Conservation (phyloP, 1,140 invertebrate genomes). For the Whitmania pigra region DNA sequence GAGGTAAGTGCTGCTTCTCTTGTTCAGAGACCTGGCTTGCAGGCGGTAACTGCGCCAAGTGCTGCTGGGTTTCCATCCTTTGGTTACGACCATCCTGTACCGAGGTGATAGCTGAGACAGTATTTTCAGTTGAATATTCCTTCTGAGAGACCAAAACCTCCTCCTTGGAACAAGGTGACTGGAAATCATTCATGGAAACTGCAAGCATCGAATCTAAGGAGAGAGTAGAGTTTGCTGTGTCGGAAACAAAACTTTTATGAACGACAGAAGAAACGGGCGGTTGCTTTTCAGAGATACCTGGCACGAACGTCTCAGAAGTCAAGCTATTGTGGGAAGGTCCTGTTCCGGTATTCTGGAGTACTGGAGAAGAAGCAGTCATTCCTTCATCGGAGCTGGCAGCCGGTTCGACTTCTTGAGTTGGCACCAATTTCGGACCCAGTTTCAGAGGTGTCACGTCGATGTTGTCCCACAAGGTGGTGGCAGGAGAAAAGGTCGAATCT, state of each 20-base stretch:
- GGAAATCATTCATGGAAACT: not conserved
- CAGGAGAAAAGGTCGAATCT: conserved; percentile 1
- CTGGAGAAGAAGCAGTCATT: not conserved
- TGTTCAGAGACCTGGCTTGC: no score
- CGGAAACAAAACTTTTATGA: not conserved
- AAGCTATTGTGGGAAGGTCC: not conserved
- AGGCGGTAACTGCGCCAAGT: no score
- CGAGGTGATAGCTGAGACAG: no score
- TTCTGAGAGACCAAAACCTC: not conserved
- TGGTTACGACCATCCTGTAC: no score
- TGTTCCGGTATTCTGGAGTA: conserved; percentile 4
- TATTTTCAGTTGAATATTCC: not conserved
- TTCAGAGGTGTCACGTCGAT: not conserved
- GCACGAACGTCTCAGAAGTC: not conserved
- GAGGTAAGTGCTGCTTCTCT: no score
- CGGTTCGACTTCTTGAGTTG: not conserved
- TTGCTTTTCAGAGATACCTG: not conserved
- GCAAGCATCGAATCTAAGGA: not conserved
- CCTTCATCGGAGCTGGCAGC: not conserved
- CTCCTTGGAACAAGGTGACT: not conserved
- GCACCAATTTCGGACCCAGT: not conserved
- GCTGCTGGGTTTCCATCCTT: no score
- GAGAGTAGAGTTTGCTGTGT: not conserved
- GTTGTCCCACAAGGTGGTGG: conserved; percentile 1
- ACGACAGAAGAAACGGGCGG: not conserved